These are phyloP conservation scores for Lacerta viridis DNA, from an alignment of 2,797 vertebrate species.

Conservation along the genomic window DNA sequence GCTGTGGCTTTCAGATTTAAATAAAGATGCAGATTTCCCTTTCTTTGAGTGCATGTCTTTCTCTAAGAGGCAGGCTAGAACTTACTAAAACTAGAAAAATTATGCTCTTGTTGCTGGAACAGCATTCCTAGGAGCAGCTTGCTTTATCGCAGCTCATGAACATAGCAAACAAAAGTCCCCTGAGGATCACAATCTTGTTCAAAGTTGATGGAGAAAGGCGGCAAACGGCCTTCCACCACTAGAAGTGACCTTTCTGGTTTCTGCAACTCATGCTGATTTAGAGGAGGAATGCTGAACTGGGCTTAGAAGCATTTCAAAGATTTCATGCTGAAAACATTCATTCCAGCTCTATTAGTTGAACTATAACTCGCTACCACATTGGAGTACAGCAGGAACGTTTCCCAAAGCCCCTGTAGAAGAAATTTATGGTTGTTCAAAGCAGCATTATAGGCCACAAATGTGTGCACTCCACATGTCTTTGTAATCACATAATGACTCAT, in stretches of 20 bases:
- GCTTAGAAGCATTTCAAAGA: constrained; percentile 14
- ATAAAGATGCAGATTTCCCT: neutral
- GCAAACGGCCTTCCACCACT: neutral
- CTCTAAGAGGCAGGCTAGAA: constrained; percentile 1
- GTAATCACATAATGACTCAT: constrained; percentile 82
- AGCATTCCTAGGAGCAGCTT: constrained; percentile 13
- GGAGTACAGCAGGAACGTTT: constrained; percentile 71
- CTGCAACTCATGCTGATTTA: constrained; percentile 47
- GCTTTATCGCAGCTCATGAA: constrained; percentile 11
- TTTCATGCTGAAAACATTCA: constrained; percentile 64
- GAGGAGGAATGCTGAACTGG: constrained; percentile 51
- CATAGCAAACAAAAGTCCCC: neutral
- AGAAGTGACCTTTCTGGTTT: constrained; percentile 5
- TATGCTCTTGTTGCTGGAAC: neutral
- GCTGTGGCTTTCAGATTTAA: neutral
- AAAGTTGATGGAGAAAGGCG: constrained; percentile 9
- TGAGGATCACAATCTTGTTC: constrained; percentile 17
- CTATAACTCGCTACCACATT: constrained; percentile 60
- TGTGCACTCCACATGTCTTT: constrained; percentile 79
- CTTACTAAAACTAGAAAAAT: constrained; percentile 9
- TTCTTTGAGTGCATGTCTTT: neutral
- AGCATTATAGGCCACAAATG: constrained; percentile 74
- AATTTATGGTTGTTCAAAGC: constrained; percentile 69
- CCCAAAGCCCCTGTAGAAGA: constrained; percentile 65
- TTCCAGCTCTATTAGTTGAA: constrained; percentile 62